phyloP scores from a whole-genome alignment of 2,113 vertebrate genomes.

The Mohoua ochrocephala region DNA sequence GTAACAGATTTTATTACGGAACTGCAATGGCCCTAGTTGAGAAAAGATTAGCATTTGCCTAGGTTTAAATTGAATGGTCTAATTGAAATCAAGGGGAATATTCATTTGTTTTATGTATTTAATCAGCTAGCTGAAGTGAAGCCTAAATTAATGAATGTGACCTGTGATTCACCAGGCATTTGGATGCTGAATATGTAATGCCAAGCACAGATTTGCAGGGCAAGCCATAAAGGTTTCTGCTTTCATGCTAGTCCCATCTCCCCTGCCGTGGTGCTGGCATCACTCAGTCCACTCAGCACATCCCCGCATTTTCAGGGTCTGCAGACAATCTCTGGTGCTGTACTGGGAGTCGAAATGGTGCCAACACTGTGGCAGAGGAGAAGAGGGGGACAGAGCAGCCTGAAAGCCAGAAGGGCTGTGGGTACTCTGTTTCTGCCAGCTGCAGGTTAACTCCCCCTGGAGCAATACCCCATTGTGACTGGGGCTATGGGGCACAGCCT shows the following conservation, averaged over 20 bases:
- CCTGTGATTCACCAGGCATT: conserved; percentile 23
- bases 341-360: neutral
- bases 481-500: neutral
- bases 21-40: neutral
- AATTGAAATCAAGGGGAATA: conserved; percentile 52
- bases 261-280: neutral
- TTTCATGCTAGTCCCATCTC: neutral
- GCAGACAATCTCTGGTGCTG: neutral
- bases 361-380: neutral
- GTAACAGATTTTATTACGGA: neutral
- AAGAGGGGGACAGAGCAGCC: neutral
- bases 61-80: conserved; percentile 24
- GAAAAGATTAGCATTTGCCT: conserved; percentile 8
- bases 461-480: neutral
- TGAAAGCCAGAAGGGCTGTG: neutral
- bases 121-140: conserved; percentile 50
- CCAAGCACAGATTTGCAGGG: neutral
- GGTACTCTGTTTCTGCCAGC: neutral
- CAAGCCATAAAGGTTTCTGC: neutral
- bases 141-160: conserved; percentile 38
- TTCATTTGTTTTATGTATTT: conserved; percentile 45
- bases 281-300: neutral
- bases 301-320: neutral
- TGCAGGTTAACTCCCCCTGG: neutral
- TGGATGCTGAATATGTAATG: neutral